A percentile compares a stretch with the other conserved stretches of the same genome.
These are phyloP conservation scores for Eulithis testata DNA, from an alignment of 2,888 invertebrate genomes.

Conservation along the genomic window DNA sequence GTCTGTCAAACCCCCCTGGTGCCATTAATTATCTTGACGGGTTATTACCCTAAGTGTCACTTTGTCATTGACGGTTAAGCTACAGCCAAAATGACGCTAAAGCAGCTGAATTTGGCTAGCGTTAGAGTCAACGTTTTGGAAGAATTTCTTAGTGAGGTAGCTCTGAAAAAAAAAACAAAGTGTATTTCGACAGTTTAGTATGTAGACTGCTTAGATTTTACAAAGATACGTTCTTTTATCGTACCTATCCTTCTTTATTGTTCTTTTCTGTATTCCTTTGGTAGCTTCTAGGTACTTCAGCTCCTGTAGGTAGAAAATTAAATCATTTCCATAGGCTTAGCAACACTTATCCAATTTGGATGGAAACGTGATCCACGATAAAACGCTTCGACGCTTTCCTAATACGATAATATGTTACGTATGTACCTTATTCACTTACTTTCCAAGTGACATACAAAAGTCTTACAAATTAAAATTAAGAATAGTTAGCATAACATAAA, in stretches of 20 bases:
- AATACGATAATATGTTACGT: constrained; percentile 1
- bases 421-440: background rate
- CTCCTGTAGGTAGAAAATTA: background rate
- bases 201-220: too few species aligned
- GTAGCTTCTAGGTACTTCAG: background rate
- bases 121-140: background rate
- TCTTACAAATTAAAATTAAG: too few species aligned
- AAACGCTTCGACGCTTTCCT: constrained; percentile 17
- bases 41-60: constrained; percentile 50
- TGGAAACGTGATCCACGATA: constrained; percentile 14
- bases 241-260: too few species aligned
- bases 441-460: too few species aligned
- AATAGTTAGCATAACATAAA: too few species aligned
- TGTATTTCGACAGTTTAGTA: too few species aligned
- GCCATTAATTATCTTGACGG: constrained; percentile 62
- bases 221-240: too few species aligned
- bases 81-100: background rate
- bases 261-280: background rate
- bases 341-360: constrained; percentile 19
- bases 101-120: background rate
- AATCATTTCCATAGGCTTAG: constrained; percentile 2
- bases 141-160: background rate
- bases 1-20: constrained; percentile 56
- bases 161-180: too few species aligned
- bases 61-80: constrained; percentile 45